These are phyloP conservation scores for Elegia similella DNA, from an alignment of 2,888 invertebrate genomes.

Conservation along the genomic window DNA sequence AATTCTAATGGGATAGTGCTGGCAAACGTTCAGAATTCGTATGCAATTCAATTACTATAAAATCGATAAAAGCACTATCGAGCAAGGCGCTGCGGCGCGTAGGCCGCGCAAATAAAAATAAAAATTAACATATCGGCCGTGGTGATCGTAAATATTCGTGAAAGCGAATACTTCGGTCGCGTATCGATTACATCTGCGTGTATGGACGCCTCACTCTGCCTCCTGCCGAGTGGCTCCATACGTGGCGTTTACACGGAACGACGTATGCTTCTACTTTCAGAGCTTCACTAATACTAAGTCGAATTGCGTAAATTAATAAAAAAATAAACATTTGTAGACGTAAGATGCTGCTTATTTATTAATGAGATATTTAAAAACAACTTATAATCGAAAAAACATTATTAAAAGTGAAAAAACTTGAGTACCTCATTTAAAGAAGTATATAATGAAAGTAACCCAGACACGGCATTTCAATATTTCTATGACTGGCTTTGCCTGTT, in stretches of 20 bases:
- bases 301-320: no score
- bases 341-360: no score
- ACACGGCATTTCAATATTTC: no score
- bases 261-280: no score
- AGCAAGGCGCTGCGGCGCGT: conserved; percentile 30
- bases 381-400: no score
- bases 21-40: neutral
- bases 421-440: no score
- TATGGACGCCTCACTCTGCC: conserved; percentile 49
- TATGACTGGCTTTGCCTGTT: no score
- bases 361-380: no score
- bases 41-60: conserved; percentile 12
- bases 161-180: conserved; percentile 37
- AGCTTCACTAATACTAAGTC: no score
- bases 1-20: neutral
- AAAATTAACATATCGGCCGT: conserved; percentile 44
- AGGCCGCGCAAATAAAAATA: conserved; percentile 50
- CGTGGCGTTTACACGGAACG: conserved; percentile 25
- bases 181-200: conserved; percentile 64
- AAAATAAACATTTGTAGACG: no score
- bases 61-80: conserved; percentile 10
- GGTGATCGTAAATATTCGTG: conserved; percentile 53
- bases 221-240: conserved; percentile 52
- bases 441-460: no score
- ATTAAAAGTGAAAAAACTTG: no score